Conservation (phyloP, 2,113 vertebrate genomes). For the Corythaixoides concolor region DNA sequence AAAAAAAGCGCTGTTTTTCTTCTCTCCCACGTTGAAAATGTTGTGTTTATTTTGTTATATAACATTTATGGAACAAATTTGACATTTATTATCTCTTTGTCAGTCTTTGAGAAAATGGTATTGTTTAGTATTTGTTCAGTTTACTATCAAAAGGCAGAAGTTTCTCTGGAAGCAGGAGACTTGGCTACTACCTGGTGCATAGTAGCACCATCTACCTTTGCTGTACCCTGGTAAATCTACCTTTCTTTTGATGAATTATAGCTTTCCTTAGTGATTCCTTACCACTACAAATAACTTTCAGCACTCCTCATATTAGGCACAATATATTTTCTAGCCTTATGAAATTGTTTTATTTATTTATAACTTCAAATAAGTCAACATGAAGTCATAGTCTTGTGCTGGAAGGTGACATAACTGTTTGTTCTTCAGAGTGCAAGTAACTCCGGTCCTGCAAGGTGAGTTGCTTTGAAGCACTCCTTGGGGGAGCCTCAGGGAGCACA, state of each 20-base stretch:
- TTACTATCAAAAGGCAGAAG: neutral
- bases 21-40: neutral
- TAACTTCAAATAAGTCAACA: neutral
- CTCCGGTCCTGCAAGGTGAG: neutral
- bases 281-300: neutral
- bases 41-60: neutral
- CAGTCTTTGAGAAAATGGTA: neutral
- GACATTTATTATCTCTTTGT: neutral
- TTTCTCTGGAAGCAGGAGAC: neutral
- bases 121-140: neutral
- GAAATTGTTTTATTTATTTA: neutral
- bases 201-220: neutral
- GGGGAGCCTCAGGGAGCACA: neutral
- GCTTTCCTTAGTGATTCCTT: neutral
- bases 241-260: neutral
- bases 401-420: neutral
- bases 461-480: neutral
- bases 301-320: neutral
- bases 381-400: neutral
- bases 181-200: neutral
- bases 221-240: neutral
- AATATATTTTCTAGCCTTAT: neutral
- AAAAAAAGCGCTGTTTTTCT: neutral
- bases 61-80: neutral
- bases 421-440: neutral